phyloP scores from a whole-genome alignment of 2,888 invertebrate genomes.

The Patella caerulea region DNA sequence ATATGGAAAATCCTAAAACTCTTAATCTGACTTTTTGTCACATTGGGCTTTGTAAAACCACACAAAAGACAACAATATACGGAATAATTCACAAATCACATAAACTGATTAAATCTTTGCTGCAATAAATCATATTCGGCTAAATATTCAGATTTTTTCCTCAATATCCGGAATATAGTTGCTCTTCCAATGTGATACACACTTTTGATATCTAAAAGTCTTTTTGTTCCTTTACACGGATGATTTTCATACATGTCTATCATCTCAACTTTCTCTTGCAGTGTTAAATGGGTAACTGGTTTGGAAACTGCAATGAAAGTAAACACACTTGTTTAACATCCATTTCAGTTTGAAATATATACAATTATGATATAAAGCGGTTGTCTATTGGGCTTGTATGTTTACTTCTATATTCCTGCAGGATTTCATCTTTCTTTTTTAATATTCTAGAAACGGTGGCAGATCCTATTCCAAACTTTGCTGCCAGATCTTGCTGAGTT shows the following conservation, averaged over 20 bases:
- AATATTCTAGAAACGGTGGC: constrained; percentile 4
- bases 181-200: neutral
- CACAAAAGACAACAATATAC: no score
- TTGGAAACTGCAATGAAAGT: constrained; percentile 6
- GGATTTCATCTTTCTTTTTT: constrained; percentile 9
- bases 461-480: neutral
- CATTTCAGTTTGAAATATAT: neutral
- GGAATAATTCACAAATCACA: no score
- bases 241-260: constrained; percentile 9
- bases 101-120: no score
- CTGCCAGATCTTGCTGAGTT: neutral
- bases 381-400: neutral
- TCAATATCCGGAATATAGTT: neutral
- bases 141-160: constrained; percentile 6
- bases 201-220: neutral
- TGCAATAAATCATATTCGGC: neutral
- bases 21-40: no score
- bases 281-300: neutral
- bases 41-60: no score
- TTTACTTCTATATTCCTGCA: neutral
- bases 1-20: no score
- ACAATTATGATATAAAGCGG: no score
- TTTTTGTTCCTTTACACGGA: neutral
- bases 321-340: constrained; percentile 5
- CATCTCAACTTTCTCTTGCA: neutral